Evolutionary conservation across 2,888 invertebrate genomes (phyloP), one percentile per base, ranked within the genome.

Genomic region (Monoplex corrugatus): DNA sequence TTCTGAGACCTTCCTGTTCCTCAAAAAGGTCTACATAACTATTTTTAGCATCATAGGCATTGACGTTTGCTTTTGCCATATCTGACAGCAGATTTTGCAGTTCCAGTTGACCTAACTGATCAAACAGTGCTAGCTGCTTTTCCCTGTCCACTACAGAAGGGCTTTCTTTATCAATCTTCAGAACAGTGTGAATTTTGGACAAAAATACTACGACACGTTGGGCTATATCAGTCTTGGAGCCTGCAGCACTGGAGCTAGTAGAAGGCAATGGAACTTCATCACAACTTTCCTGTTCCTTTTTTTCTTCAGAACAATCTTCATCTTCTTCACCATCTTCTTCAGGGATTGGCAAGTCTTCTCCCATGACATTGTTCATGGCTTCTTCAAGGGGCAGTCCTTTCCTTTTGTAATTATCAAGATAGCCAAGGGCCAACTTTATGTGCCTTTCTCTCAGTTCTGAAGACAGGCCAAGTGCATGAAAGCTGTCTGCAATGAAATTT

Each of bases 11-110:
- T 40, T 87, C 80, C 38, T 87, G 87, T 28, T 35, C 32, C 75
- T 43, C 43, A n/a, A 78, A 80, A 32, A 87, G 57, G 35, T 78
- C 57, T 57, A 75, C 78, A 32, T 80, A 50, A 16, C 80, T 87
- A 19, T 13, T 45, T 40, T 44, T 50, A 2, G 87, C 87, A 35
- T 87, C 87, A 8, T 63, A 28, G 32, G 87, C 32, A 13, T 35
- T 45, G 13, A 87, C 57, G 10, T 80, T 2, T 13, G 44, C 16
- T 40, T 80, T 80, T 38, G 35, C 19, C 78, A 87, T 50, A 19
- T 78, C 78, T 40, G 87, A 44, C 19, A 87, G 80, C 57, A 87
- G 40, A 32, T 57, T 87, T 35, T 87, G 87, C 19, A 87, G 80
- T 57, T 87, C 87, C 16, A 80, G 13, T 23, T 78, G 78, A 40